Conservation (phyloP, 1,140 invertebrate genomes). For the Agrypnia vestita region DNA sequence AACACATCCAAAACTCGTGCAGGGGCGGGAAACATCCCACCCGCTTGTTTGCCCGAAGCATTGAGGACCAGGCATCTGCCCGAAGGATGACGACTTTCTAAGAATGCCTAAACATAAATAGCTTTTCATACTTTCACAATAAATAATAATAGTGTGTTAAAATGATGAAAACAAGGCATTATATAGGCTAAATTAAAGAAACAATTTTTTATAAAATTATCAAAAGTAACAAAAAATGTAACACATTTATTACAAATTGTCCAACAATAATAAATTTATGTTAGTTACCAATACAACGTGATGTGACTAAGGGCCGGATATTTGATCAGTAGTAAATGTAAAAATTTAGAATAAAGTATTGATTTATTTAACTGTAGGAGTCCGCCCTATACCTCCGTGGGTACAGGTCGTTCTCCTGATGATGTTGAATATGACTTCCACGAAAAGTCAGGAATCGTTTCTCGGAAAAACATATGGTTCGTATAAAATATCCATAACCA, state of each 20-base stretch:
- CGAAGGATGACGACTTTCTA: constrained; percentile 83
- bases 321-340: too few species aligned
- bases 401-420: too few species aligned
- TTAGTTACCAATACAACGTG: too few species aligned
- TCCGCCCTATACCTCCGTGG: too few species aligned
- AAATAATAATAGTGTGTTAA: too few species aligned
- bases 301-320: too few species aligned
- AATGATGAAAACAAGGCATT: neutral
- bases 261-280: neutral
- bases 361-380: too few species aligned
- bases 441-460: too few species aligned
- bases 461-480: too few species aligned
- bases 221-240: neutral
- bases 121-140: neutral
- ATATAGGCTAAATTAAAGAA: neutral
- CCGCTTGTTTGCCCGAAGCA: constrained; percentile 76
- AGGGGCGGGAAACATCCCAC: constrained; percentile 50
- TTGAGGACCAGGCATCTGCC: constrained; percentile 88
- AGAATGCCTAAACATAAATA: constrained; percentile 69
- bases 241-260: neutral
- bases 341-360: too few species aligned
- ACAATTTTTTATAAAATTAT: neutral
- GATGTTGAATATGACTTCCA: too few species aligned
- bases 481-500: too few species aligned
- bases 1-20: constrained; percentile 61